Evolutionary conservation across 35 echinoderm and acorn worm genomes (phyloP), one percentile per base, ranked within the genome.

Genomic region (Lytechinus variegatus): DNA sequence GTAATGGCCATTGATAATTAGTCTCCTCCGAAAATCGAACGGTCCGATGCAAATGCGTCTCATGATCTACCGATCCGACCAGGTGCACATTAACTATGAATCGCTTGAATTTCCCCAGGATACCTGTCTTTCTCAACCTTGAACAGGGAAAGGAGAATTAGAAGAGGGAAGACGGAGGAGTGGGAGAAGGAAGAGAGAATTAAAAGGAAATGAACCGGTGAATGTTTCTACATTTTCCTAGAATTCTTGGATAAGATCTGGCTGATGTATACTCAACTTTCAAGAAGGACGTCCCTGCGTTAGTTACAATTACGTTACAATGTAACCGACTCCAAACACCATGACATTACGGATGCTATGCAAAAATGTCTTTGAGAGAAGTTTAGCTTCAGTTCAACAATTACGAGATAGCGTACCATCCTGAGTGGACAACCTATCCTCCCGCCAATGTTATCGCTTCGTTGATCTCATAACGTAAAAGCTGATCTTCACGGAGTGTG

Each of bases 1-100:
- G 66, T 79, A 79, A 79, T 79, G 66, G 66, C n/a, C 66, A n/a
- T 79, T 79, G 66, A 79, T 79, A 79, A 79, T 79, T 79, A 79
- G 66, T 79, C 66, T 79, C 19, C 16, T 24, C 66, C n/a, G 66
- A 79, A 79, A 79, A 79, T 79, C 66, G 66, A 79, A 79, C 66
- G 66, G 7, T 79, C 66, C 66, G 2, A 79, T 79, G 66, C 66
- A 79, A 79, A 79, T 79, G 19, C 66, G 19, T 79, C 66, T n/a
- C 21, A 27, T 79, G 66, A 79, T 79, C 66, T 79, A 7, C 66
- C 19, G 66, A 79, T 24, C 66, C n/a, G 66, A 19, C 5, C 66
- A 79, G 66, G 66, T 79, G 66, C 66, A 79, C 66, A 79, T 79
- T n/a, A 79, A 79, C 2, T 24, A 79, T 8, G 66, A 79, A 79